phyloP scores from a whole-genome alignment of 1,140 invertebrate genomes.

The Caligus rogercresseyi region DNA sequence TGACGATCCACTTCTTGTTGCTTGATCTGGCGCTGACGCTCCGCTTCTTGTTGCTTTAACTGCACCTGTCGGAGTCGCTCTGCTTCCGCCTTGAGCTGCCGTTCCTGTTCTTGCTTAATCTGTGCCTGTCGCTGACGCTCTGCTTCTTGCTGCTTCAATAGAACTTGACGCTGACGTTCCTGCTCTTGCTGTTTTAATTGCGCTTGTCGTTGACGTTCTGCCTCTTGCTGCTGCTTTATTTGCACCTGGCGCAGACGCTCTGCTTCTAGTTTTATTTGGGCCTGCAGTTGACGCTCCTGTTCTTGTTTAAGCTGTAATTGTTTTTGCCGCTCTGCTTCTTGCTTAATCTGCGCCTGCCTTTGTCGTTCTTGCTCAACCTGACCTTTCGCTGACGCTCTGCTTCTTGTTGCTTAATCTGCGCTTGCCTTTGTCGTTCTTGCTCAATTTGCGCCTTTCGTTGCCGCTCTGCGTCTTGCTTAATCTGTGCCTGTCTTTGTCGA shows the following conservation, averaged over 20 bases:
- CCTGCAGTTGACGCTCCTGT: not conserved
- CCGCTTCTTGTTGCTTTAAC: constrained; percentile 1
- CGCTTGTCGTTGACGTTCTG: not conserved
- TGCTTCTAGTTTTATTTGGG: not conserved
- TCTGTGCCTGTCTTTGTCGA: not conserved
- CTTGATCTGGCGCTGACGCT: not conserved
- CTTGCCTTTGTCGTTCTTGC: not conserved
- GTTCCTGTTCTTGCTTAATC: not conserved
- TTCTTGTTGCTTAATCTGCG: not conserved
- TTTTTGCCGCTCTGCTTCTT: constrained; percentile 1
- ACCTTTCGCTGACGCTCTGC: not conserved
- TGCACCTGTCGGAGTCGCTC: not conserved
- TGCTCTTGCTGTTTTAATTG: not conserved
- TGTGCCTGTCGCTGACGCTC: not conserved
- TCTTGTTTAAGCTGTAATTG: constrained; percentile 2
- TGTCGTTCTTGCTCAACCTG: not conserved
- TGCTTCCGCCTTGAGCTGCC: not conserved
- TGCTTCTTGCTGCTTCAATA: not conserved
- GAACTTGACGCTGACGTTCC: not conserved
- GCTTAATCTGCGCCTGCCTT: not conserved
- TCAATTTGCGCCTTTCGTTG: not conserved
- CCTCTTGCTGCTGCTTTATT: constrained; percentile 5
- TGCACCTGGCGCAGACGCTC: not conserved
- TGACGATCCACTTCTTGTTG: not conserved
- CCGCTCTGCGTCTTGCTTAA: not conserved